phyloP scores from a whole-genome alignment of 2,797 vertebrate genomes.

The Semaprochilodus insignis region DNA sequence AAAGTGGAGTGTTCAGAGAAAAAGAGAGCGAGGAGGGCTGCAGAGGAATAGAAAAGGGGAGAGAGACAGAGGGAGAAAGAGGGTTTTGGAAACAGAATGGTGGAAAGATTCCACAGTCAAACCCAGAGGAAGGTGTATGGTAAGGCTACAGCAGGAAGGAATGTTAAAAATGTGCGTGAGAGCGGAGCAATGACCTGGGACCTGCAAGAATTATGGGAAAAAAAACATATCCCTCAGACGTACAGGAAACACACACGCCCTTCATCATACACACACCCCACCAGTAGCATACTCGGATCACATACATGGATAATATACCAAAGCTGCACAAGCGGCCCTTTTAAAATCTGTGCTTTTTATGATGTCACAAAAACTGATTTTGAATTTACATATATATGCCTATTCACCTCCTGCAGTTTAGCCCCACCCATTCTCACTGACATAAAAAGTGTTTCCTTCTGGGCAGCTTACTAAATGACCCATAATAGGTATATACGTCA shows the following conservation, averaged over 20 bases:
- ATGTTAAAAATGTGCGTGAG: conserved; percentile 86
- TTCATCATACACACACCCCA: conserved; percentile 65
- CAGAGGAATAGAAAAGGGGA: conserved; percentile 77
- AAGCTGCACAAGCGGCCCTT: no score
- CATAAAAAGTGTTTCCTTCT: no score
- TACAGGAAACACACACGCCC: conserved; percentile 84
- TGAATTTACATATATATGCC: no score
- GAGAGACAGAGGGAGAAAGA: conserved; percentile 72
- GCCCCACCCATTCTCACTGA: no score
- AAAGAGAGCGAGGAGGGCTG: conserved; percentile 67
- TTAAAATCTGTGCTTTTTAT: no score
- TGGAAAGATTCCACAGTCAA: conserved; percentile 84
- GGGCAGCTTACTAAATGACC: no score
- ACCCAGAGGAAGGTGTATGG: conserved; percentile 86
- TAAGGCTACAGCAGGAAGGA: conserved; percentile 83
- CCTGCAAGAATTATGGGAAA: conserved; percentile 83
- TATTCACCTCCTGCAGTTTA: no score
- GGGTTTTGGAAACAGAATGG: conserved; percentile 78
- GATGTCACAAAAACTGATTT: no score
- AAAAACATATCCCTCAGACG: conserved; percentile 81
- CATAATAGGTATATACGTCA: no score
- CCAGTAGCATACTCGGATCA: conserved; percentile 63
- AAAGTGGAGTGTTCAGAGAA: conserved; percentile 72
- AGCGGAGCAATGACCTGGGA: conserved; percentile 84
- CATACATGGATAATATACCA: conserved; percentile 56